Percentiles rank a stretch among this genome's conserved stretches.
These are phyloP conservation scores for Orientallactaga bullata DNA, from an alignment of 2,113 vertebrate species.

Conservation along the genomic window DNA sequence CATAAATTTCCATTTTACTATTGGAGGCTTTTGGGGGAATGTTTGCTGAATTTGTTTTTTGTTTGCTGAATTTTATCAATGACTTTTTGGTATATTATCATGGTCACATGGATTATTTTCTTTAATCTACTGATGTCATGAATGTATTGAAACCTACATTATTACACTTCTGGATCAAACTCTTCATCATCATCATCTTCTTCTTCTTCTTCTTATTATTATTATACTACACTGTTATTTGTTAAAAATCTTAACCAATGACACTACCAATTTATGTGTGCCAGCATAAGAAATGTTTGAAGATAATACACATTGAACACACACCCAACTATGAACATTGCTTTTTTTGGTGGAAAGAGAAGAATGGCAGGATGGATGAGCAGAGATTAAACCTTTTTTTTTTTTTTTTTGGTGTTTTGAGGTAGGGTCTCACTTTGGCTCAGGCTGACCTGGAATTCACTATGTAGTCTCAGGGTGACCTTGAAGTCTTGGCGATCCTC, in stretches of 20 bases:
- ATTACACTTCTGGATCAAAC: background rate
- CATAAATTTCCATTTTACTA: background rate
- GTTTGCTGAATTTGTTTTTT: background rate
- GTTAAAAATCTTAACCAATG: slow-evolving; percentile 32
- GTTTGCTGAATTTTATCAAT: slow-evolving; percentile 5
- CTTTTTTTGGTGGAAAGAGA: slow-evolving; percentile 50
- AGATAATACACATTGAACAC: background rate
- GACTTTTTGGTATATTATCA: slow-evolving; percentile 34
- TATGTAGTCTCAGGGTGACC: no score
- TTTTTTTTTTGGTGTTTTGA: no score
- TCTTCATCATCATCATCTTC: no score
- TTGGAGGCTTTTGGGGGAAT: background rate
- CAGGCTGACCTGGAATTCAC: no score
- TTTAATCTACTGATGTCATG: background rate
- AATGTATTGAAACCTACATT: background rate
- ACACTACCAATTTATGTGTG: background rate
- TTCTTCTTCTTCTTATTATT: slow-evolving; percentile 1
- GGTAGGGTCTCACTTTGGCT: no score
- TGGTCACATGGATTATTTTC: background rate
- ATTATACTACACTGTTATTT: background rate
- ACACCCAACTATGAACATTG: background rate
- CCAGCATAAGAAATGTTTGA: slow-evolving; percentile 1
- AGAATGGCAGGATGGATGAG: background rate
- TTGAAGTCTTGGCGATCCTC: no score
- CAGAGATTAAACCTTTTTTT: background rate